These are phyloP conservation scores for Sarcoramphus papa DNA, from an alignment of 2,797 vertebrate species.

Conservation along the genomic window DNA sequence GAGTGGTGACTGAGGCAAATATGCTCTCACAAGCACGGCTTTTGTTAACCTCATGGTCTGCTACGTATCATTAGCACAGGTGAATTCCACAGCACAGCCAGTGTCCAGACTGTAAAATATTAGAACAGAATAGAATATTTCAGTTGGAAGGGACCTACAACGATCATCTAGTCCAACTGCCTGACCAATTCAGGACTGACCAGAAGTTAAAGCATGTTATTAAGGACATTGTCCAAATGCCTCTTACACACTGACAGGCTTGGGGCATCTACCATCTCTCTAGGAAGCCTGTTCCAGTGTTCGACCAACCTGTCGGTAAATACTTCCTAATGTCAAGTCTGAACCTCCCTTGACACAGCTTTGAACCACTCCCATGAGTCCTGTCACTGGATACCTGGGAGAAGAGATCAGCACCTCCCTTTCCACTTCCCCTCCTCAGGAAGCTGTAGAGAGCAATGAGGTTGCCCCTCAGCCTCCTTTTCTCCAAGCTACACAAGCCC, in stretches of 20 bases:
- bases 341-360: not conserved
- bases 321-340: not conserved
- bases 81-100: not conserved
- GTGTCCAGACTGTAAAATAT: not conserved
- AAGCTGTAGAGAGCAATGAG: not conserved
- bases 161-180: not conserved
- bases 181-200: not conserved
- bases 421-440: not conserved
- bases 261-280: not conserved
- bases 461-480: accelerated
- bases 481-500: not conserved
- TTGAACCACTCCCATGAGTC: not conserved
- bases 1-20: not conserved
- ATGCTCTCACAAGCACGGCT: not conserved
- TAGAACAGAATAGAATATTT: not conserved
- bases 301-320: not conserved
- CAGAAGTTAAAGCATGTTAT: not conserved
- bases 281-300: not conserved
- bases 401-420: not conserved
- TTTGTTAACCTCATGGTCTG: not conserved
- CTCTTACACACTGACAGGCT: not conserved
- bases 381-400: too few relatives aligned
- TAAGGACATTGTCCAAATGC: not conserved
- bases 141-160: not conserved
- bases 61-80: not conserved